Evolutionary conservation across 2,113 vertebrate genomes (phyloP), one percentile per base, ranked within the genome.

Genomic region (Piprites chloris): DNA sequence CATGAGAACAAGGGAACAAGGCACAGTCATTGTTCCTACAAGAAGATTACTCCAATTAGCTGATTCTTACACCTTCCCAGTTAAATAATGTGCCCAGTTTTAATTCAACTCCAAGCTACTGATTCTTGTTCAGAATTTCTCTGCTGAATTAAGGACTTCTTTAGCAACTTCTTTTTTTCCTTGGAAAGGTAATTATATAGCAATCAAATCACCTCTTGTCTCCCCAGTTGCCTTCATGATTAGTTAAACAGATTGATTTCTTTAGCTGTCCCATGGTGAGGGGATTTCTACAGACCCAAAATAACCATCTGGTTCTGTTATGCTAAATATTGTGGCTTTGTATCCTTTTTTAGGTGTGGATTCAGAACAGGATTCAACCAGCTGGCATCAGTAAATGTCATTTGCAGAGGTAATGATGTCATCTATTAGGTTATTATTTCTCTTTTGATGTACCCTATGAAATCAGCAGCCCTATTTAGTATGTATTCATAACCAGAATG

Each of bases 111-210:
- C 42, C 47, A 72, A 86, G 65, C 76, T 95, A 95, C 73, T n/a
- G 73, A 68, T 87, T 81, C 65, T 86, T 90, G 47, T 81, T 84
- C 73, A 87, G n/a, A 39, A 75, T 95, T 89, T 92, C 80, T 93
- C 65, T 89, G 68, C 22, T 90, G 83, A 81, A 87, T 87, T 81
- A 74, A 92, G 75, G 61, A 68, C 12, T 62, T 71, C 55, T 92
- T 93, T 90, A 92, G 61, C 61, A 95, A 87, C 65, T 63, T 42
- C 35, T 84, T 59, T 72, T 92, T 89, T 92, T 21, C 23, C 65
- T 92, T 72, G 24, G 52, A 52, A 95, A 95, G 56, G 93, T 87
- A 95, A 90, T 89, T 96, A 92, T 44, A 63, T 52, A 95, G 46
- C 75, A 78, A 95, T 95, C 83, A 93, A 95, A 33, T 72, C 84